Base-by-base conservation (phyloP, 2,888 invertebrate genomes). In the Ephialtes manifestator region DNA sequence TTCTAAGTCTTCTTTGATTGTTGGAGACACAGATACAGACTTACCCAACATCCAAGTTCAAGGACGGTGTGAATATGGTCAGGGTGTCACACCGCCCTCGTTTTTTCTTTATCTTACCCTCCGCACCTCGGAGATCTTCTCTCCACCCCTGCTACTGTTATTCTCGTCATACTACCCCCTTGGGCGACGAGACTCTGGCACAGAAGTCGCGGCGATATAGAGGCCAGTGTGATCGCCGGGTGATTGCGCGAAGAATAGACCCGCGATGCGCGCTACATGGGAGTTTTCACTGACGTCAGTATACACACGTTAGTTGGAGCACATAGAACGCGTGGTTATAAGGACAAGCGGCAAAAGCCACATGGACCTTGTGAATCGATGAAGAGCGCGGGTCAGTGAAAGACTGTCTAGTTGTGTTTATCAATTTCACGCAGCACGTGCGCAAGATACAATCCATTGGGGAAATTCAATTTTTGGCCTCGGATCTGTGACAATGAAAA, bases 171-270 rank as follows among this genome's bases (percentile, higher is more conserved):
- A 46, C 5, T 35, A 72, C 48, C 58, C 60, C 70, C 28, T 74
- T 48, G 48, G 10, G 63, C 63, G 60, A 75, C 63, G 75, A 13
- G 20, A 35, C 35, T 31, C 28, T 24, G 63, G 46, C 28, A 35
- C 74, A 35, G 13, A 18, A 18, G 18, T 15, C 28, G 28, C 20
- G 31, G 18, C 63, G 60, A 63, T 63, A 75, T 20, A 63, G 63
- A 65, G 58, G 51, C 76, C 51, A 35, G 65, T 76, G 53, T 51
- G 65, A 65, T 65, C 65, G 76, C 35, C 39, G 51, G 11, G 65
- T 76, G 76, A 65, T 76, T 76, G 76, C 76, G 76, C 76, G 76
- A 76, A 65, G 76, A 76, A 76, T 65, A 39, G 76, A 46, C 20
- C 1, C 20, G 20, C 48, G 75, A 20, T 63, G 75, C 75, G 75